Conservation (phyloP, 2,797 vertebrate species). For the Sebastes melanostomus region DNA sequence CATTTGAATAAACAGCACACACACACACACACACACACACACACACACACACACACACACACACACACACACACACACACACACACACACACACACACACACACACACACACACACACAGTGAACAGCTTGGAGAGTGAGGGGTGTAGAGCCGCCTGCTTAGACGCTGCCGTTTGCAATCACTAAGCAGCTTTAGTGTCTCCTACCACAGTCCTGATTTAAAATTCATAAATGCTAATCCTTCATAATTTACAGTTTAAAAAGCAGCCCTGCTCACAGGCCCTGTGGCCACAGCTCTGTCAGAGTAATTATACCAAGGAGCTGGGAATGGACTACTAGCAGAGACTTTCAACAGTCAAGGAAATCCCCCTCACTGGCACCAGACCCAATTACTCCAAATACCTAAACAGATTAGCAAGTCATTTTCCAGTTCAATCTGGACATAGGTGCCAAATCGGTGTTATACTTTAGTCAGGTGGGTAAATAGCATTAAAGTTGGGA, state of each 20-base stretch:
- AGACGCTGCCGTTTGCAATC: constrained; percentile 95
- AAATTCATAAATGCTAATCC: constrained; percentile 99
- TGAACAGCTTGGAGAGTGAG: constrained; percentile 81
- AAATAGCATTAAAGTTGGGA: constrained; percentile 92
- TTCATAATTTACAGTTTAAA: constrained; percentile 99
- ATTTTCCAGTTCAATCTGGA: constrained; percentile 98
- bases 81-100: not conserved
- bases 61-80: constrained; percentile 10
- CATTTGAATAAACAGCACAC: constrained; percentile 74
- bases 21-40: not conserved
- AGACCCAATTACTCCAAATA: constrained; percentile 99
- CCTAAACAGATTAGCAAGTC: constrained; percentile 99
- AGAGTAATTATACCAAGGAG: constrained; percentile 99
- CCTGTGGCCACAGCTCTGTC: constrained; percentile 99
- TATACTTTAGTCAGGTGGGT: constrained; percentile 93
- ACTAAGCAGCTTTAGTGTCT: constrained; percentile 99
- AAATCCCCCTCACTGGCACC: constrained; percentile 97
- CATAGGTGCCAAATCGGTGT: constrained; percentile 95
- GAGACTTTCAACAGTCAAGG: constrained; percentile 98
- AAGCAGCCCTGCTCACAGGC: constrained; percentile 98
- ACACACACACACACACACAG: constrained; percentile 29
- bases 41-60: constrained; percentile 28
- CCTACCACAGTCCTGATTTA: constrained; percentile 99
- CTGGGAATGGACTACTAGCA: constrained; percentile 99
- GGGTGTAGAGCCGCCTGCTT: constrained; percentile 89